These are phyloP conservation scores for Callosobruchus maculatus DNA, from an alignment of 2,888 invertebrate genomes.

Conservation along the genomic window DNA sequence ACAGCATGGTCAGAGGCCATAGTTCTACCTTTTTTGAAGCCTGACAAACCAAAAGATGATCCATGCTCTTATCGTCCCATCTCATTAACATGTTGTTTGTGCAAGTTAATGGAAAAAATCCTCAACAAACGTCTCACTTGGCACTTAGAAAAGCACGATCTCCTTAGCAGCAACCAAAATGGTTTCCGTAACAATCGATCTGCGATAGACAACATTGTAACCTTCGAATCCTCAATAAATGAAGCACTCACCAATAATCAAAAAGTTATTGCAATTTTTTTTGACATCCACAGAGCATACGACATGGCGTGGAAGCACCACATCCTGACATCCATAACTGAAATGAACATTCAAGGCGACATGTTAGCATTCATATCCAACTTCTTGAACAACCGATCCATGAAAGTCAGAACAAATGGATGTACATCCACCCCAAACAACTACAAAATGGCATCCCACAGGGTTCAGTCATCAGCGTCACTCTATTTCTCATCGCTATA, in stretches of 20 bases:
- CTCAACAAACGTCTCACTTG: neutral
- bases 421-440: neutral
- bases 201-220: neutral
- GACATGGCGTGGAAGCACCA: neutral
- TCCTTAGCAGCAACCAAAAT: neutral
- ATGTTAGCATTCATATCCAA: neutral
- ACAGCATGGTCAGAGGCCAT: neutral
- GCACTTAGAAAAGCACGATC: neutral
- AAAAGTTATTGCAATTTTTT: constrained; percentile 2
- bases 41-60: neutral
- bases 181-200: neutral
- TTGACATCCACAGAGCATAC: constrained; percentile 2
- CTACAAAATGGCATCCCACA: constrained; percentile 2
- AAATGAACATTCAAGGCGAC: neutral
- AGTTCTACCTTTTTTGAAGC: neutral
- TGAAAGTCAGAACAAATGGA: neutral
- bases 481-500: constrained; percentile 1
- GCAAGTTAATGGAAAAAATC: constrained; percentile 2
- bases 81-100: neutral
- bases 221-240: neutral
- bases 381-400: neutral
- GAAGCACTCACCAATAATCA: constrained; percentile 4
- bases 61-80: neutral
- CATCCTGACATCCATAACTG: neutral
- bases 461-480: constrained; percentile 1